Conservation (phyloP, 2,797 vertebrate species). For the Dicrostonyx torquatus region DNA sequence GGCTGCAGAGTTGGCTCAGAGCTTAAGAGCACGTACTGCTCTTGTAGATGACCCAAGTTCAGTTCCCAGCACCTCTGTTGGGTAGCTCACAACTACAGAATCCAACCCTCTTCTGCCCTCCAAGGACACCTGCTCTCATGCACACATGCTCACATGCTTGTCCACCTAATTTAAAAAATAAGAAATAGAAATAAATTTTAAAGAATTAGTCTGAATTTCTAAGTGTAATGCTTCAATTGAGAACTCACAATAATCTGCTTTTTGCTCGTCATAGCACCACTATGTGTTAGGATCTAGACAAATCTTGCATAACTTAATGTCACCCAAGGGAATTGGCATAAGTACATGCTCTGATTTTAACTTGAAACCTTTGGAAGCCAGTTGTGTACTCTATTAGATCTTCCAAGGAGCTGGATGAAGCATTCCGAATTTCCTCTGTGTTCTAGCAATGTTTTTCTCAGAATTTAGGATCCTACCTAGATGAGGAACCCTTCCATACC, state of each 20-base stretch:
- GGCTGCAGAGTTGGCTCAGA: neutral
- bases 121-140: neutral
- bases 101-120: neutral
- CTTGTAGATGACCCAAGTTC: neutral
- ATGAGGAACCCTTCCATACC: neutral
- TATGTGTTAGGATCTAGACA: neutral
- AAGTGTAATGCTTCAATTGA: neutral
- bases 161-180: neutral
- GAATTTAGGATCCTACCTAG: neutral
- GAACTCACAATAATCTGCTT: neutral
- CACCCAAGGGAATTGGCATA: neutral
- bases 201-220: neutral
- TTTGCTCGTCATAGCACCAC: neutral
- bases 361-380: neutral
- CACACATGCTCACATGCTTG: neutral
- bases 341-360: neutral
- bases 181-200: neutral
- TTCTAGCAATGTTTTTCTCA: neutral
- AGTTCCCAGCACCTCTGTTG: neutral
- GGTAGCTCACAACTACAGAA: neutral
- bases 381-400: neutral
- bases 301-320: neutral
- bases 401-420: neutral
- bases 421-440: neutral
- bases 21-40: neutral